Conservation (phyloP, 2,888 invertebrate genomes). For the Atethmia centrago region DNA sequence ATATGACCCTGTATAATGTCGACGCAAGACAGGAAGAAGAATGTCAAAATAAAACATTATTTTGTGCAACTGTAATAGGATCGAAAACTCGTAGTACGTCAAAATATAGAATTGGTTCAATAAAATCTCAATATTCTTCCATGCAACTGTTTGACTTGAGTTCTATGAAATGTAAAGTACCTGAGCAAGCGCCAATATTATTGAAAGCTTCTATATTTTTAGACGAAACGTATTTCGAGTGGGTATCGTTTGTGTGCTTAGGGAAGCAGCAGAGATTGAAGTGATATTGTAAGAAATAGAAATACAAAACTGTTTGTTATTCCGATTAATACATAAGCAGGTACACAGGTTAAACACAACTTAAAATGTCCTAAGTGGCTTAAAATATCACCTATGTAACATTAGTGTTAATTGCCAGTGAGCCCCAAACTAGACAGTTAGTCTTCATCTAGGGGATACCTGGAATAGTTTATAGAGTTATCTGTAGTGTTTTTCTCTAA, state of each 20-base stretch:
- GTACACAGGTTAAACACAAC: background rate
- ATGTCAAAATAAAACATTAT: background rate
- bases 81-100: constrained; percentile 34
- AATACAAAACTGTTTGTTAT: background rate
- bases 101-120: constrained; percentile 69
- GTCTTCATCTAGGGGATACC: background rate
- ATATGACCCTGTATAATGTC: too few species aligned
- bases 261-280: constrained; percentile 6
- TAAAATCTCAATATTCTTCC: constrained; percentile 78
- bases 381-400: background rate
- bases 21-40: background rate
- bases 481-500: too few species aligned
- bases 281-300: constrained; percentile 16
- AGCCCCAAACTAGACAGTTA: background rate
- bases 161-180: constrained; percentile 69
- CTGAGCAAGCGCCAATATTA: constrained; percentile 73
- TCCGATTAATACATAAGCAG: background rate
- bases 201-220: constrained; percentile 71
- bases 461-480: too few species aligned
- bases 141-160: constrained; percentile 76
- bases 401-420: background rate
- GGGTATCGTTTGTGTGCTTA: constrained; percentile 5
- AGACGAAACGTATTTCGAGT: constrained; percentile 12
- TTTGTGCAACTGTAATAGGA: background rate
- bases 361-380: too few species aligned